phyloP scores from a whole-genome alignment of 2,113 vertebrate genomes.

The Etheostoma spectabile region DNA sequence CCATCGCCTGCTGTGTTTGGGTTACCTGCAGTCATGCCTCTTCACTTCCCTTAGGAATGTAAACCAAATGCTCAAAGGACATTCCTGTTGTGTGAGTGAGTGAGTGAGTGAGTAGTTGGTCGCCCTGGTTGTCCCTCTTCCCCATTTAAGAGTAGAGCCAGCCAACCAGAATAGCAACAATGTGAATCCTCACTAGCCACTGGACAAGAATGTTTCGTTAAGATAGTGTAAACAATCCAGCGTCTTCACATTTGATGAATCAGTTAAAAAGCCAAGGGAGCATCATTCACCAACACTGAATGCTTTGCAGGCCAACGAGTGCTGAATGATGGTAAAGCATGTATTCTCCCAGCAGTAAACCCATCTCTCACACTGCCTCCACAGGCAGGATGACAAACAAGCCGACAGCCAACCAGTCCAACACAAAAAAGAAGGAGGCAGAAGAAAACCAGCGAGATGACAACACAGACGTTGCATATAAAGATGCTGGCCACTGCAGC shows the following conservation, averaged over 20 bases:
- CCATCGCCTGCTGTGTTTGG: slow-evolving; percentile 46
- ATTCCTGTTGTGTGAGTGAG: slow-evolving; percentile 10
- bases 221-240: slow-evolving; percentile 18
- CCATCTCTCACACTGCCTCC: slow-evolving; percentile 5
- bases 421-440: slow-evolving; percentile 74
- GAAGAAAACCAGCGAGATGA: slow-evolving; percentile 73
- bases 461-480: slow-evolving; percentile 67
- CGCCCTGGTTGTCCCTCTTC: slow-evolving; percentile 4
- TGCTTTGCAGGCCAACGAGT: background rate
- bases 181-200: background rate
- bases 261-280: background rate
- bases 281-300: background rate
- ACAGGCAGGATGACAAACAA: slow-evolving; percentile 85
- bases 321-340: background rate
- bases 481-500: slow-evolving; percentile 79
- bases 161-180: background rate
- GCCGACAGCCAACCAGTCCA: slow-evolving; percentile 74
- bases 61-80: slow-evolving; percentile 28
- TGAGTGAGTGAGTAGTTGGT: slow-evolving; percentile 18
- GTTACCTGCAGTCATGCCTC: slow-evolving; percentile 34
- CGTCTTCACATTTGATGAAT: slow-evolving; percentile 13
- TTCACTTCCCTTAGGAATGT: slow-evolving; percentile 25
- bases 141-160: background rate
- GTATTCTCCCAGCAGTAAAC: background rate
- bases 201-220: slow-evolving; percentile 20